Percentiles rank a stretch among this genome's conserved stretches.
phyloP scores from a whole-genome alignment of 2,888 invertebrate genomes.

The Tiliacea aurago region DNA sequence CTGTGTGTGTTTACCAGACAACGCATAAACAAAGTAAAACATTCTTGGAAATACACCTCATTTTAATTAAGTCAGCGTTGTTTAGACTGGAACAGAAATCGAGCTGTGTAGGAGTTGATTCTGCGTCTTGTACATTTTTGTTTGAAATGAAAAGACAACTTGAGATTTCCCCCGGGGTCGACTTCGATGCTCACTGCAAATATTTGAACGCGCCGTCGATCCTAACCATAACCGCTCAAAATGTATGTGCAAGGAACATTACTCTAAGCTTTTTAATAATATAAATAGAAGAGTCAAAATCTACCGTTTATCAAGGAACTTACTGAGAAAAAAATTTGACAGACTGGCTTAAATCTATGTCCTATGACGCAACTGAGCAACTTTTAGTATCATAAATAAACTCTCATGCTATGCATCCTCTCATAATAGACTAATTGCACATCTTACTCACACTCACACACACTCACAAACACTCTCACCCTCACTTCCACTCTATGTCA shows the following conservation, averaged over 20 bases:
- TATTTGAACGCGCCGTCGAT: slow-evolving; percentile 68
- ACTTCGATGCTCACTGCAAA: slow-evolving; percentile 67
- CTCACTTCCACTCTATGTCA: no score
- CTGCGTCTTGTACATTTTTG: slow-evolving; percentile 61
- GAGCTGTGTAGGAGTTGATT: slow-evolving; percentile 54
- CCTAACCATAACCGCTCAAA: slow-evolving; percentile 43
- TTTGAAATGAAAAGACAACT: slow-evolving; percentile 65
- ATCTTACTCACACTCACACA: no score
- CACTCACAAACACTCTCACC: no score
- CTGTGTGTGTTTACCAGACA: slow-evolving; percentile 17
- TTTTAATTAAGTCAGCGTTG: slow-evolving; percentile 55
- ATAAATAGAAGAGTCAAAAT: no score
- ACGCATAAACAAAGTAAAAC: slow-evolving; percentile 43
- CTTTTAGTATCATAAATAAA: no score
- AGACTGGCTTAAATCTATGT: no score
- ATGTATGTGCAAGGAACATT: slow-evolving; percentile 36
- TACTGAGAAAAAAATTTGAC: no score
- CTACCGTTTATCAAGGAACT: no score
- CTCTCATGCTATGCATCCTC: no score
- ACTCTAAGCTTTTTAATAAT: no score
- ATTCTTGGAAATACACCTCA: slow-evolving; percentile 28
- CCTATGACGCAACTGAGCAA: no score
- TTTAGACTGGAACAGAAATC: slow-evolving; percentile 39
- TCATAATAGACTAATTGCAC: no score
- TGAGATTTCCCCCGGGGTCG: slow-evolving; percentile 74